Conservation (phyloP, 2,888 invertebrate genomes). For the Sphaeridia pumilis region DNA sequence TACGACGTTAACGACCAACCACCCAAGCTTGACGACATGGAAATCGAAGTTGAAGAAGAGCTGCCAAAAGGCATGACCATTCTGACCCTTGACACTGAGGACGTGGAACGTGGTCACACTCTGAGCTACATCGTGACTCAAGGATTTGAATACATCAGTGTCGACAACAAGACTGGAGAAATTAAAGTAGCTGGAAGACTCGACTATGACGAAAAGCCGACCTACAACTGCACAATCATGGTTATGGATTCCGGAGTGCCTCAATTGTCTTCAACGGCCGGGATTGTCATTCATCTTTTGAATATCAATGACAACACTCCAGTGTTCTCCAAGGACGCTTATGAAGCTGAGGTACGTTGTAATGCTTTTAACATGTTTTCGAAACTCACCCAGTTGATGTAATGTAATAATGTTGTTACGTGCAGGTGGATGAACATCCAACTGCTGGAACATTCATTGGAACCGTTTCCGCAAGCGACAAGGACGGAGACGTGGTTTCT, state of each 20-base stretch:
- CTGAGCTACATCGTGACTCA: slow-evolving; percentile 56
- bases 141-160: slow-evolving; percentile 63
- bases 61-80: slow-evolving; percentile 67
- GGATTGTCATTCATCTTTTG: slow-evolving; percentile 60
- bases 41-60: slow-evolving; percentile 63
- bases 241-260: slow-evolving; percentile 82
- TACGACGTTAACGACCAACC: slow-evolving; percentile 50
- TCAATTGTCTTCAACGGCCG: slow-evolving; percentile 62
- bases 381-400: no score
- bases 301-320: slow-evolving; percentile 86
- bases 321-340: slow-evolving; percentile 52
- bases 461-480: slow-evolving; percentile 62
- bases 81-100: slow-evolving; percentile 63
- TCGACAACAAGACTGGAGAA: slow-evolving; percentile 68
- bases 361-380: no score
- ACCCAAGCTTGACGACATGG: slow-evolving; percentile 52
- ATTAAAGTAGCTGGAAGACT: slow-evolving; percentile 47
- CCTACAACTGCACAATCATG: slow-evolving; percentile 62
- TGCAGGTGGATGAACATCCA: slow-evolving; percentile 68
- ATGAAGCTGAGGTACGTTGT: slow-evolving; percentile 58
- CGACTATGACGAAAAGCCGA: slow-evolving; percentile 69
- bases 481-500: slow-evolving; percentile 58
- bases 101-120: slow-evolving; percentile 65
- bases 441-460: slow-evolving; percentile 58
- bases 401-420: no score